Evolutionary conservation across 2,797 vertebrate species (phyloP), one percentile per base, ranked within the genome.

Genomic region (Sebastes glaucus): DNA sequence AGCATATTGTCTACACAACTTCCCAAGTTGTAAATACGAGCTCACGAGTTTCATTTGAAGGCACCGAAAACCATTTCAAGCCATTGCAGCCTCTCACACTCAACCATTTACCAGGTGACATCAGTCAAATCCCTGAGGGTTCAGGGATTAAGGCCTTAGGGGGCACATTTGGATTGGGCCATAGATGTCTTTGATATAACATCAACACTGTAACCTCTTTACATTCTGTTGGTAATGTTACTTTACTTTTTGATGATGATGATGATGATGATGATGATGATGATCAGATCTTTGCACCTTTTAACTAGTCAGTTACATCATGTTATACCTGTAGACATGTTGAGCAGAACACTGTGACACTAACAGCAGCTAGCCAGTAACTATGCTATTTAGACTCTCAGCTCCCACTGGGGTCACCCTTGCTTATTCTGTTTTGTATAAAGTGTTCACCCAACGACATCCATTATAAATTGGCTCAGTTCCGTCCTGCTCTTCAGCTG

Each of bases 401-500:
- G 35, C 53, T 74, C 20, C 46, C 59, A 14, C 46, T 11, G 61
- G 38, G 61, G 46, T 81, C 35, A 27, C 11, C 32, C 49, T 8
- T 28, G 25, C 60, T 78, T 25, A 3, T 74, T 23, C 23, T 65
- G 27, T 68, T 84, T 71, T 33, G 60, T 55, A 67, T 49, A 9
- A 71, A 70, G 61, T 61, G 6, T 35, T 65, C 66, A 66, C 18
- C 55, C 64, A 74, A 78, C 56, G 27, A 33, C 64, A 46, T 71
- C 78, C 38, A 74, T 76, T 76, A 69, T 13, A 46, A 63, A 8
- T 74, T 53, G 28, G 20, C 38, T 74, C n/a, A 20, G 63, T 42
- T 83, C 33, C 59, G 74, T 42, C n/a, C 42, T 73, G 67, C 59
- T 64, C 74, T 78, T 69, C 69, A 67, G 74, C 74, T 38, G 63